phyloP scores from a whole-genome alignment of 1,140 invertebrate species.

The Akabosia matsudoensis region DNA sequence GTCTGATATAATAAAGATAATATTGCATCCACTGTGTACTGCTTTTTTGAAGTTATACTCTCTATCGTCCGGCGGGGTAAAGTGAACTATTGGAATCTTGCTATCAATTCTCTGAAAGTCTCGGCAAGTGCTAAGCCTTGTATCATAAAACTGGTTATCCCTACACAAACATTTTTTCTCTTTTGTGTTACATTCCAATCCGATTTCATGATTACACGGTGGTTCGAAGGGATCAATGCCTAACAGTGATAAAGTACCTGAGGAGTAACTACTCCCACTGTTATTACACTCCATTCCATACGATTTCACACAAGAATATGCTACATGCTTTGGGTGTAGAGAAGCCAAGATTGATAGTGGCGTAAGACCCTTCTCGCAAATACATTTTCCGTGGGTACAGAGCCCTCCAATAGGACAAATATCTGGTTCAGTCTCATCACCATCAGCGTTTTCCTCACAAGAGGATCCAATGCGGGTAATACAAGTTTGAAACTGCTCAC shows the following conservation, averaged over 20 bases:
- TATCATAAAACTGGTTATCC: conserved; percentile 22
- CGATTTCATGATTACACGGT: neutral
- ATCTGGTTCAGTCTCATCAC: neutral
- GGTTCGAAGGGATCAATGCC: neutral
- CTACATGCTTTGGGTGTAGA: neutral
- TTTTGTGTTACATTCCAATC: neutral
- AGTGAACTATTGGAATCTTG: neutral
- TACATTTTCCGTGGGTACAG: conserved; percentile 7
- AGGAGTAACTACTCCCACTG: neutral
- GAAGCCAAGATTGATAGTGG: neutral
- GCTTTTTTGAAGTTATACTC: neutral
- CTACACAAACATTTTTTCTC: neutral
- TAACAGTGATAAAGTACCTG: too few relatives aligned
- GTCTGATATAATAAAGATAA: too few relatives aligned
- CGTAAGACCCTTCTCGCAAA: neutral
- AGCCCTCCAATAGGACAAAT: neutral
- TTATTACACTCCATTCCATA: neutral
- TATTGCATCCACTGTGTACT: too few relatives aligned
- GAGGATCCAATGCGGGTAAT: neutral
- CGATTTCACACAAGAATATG: neutral
- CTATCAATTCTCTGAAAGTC: neutral
- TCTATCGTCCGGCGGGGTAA: neutral
- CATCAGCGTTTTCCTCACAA: neutral
- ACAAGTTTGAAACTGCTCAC: neutral
- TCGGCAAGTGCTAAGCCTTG: neutral